Conservation (phyloP, 2,888 invertebrate species). For the Drosophila affinis region DNA sequence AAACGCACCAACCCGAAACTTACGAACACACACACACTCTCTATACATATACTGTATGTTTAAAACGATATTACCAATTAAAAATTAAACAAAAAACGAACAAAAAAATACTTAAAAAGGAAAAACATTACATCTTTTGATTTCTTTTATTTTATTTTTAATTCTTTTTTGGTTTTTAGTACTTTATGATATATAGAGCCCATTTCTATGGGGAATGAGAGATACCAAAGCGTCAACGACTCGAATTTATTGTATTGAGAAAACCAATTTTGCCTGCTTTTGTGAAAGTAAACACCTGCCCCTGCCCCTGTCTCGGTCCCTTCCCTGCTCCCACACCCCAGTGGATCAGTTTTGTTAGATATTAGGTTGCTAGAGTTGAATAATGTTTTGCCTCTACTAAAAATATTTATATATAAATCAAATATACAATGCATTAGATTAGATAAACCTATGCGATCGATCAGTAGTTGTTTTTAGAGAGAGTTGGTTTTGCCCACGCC, state of each 20-base stretch:
- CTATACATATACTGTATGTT: slow-evolving; percentile 55
- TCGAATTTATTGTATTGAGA: slow-evolving; percentile 73
- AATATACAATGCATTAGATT: slow-evolving; percentile 54
- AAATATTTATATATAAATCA: slow-evolving; percentile 56
- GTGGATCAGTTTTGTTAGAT: slow-evolving; percentile 43
- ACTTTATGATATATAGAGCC: neutral
- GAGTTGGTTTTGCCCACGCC: slow-evolving; percentile 42
- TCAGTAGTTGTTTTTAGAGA: slow-evolving; percentile 39
- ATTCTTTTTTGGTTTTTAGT: slow-evolving; percentile 5
- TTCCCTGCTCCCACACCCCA: too few species aligned
- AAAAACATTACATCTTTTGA: slow-evolving; percentile 44
- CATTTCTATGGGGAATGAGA: slow-evolving; percentile 2
- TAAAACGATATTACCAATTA: slow-evolving; percentile 71
- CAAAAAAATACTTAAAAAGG: slow-evolving; percentile 54
- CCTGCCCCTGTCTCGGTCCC: too few species aligned
- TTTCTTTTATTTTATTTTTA: slow-evolving; percentile 41
- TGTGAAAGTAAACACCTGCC: slow-evolving; percentile 43
- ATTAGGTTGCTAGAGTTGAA: slow-evolving; percentile 73
- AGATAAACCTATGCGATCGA: slow-evolving; percentile 18
- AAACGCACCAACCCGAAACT: slow-evolving; percentile 8
- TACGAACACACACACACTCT: slow-evolving; percentile 16
- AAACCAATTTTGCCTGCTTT: slow-evolving; percentile 76
- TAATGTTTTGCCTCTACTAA: slow-evolving; percentile 53
- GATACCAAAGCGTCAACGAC: slow-evolving; percentile 64
- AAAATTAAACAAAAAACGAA: slow-evolving; percentile 56